Base-by-base conservation (phyloP, 2,888 invertebrate genomes). In the Amorpha juglandis region DNA sequence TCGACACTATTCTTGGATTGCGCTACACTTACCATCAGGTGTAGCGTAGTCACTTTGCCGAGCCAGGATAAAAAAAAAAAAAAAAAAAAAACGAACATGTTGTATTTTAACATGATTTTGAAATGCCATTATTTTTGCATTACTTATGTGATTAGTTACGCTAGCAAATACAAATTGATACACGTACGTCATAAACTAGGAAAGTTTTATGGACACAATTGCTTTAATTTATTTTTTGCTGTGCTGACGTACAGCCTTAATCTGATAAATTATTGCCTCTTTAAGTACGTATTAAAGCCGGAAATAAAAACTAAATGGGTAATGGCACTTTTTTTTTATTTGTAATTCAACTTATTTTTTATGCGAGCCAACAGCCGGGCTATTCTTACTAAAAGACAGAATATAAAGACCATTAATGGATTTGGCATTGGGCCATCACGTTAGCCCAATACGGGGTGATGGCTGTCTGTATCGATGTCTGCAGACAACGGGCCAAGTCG, bases 371-470 rank as follows among this genome's bases (percentile, higher is more conserved):
- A n/a, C 21, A 38, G 16, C 7, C 16, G 16, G 16, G 35, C n/a
- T 21, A 16, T 16, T 55, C 16, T 38, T 35, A n/a, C 8, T 21
- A 33, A 9, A 6, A 35, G n/a, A 38, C 38, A 55, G 38, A 35
- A 6, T 52, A 27, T 12, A 55, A 55, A n/a, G 16, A 16, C 16
- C 19, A 38, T 55, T 55, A 38, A 35, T n/a, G 16, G 11, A 16
- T 38, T 35, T 55, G 55, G 55, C 55, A 55, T 16, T 11, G 35
- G n/a, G 38, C 55, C 55, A 55, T n/a, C 9, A 55, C 1, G 8
- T 33, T 35, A 35, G 33, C 53, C n/a, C 35, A 33, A 14, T 35
- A 7, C 47, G 14, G 14, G 48, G 14, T 16, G 16, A 48, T 48
- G 16, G 2, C 38, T 38, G n/a, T n/a, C n/a, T n/a, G n/a, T n/a